Evolutionary conservation across 2,888 invertebrate species (phyloP).

Genomic region (Sialis fuliginosa): DNA sequence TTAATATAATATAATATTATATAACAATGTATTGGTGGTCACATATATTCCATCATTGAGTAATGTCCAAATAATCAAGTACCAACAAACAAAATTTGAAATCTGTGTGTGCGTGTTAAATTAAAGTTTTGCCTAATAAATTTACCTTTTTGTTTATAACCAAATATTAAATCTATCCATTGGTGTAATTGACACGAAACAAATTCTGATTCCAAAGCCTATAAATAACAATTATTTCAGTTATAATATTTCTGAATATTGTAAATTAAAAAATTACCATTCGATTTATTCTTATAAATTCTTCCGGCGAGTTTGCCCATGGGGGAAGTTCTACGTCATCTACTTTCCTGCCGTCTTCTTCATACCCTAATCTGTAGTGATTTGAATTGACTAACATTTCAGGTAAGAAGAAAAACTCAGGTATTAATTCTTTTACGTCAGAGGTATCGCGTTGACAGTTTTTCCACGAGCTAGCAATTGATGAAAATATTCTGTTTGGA

Average conservation of each 20-base stretch:
- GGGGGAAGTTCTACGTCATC: constrained; percentile 86
- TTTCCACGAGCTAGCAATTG: constrained; percentile 91
- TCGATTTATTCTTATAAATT: constrained; percentile 92
- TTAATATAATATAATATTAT: too few relatives aligned
- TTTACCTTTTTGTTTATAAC: constrained; percentile 91
- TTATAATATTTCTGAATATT: constrained; percentile 7
- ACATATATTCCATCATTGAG: too few relatives aligned
- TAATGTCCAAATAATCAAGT: too few relatives aligned
- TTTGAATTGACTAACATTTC: constrained; percentile 94
- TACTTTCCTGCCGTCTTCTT: constrained; percentile 61
- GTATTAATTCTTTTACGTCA: constrained; percentile 98
- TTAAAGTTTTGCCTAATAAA: too few relatives aligned
- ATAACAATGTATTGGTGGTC: too few relatives aligned
- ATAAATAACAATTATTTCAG: constrained; percentile 9
- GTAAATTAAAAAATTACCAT: constrained; percentile 41
- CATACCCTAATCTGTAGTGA: constrained; percentile 69
- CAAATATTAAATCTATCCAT: constrained; percentile 99
- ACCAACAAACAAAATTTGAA: too few relatives aligned
- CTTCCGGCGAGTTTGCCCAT: constrained; percentile 95
- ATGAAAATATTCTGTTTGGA: constrained; percentile 90
- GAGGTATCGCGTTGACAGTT: constrained; percentile 98
- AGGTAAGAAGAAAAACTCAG: constrained; percentile 96
- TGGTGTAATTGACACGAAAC: constrained; percentile 99
- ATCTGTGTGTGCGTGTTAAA: too few relatives aligned
- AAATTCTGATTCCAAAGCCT: constrained; percentile 96